Percentiles rank a stretch among this genome's conserved stretches.
These are phyloP conservation scores for Diplogasteroides magnus DNA, from an alignment of 1,140 invertebrate species.

Conservation along the genomic window DNA sequence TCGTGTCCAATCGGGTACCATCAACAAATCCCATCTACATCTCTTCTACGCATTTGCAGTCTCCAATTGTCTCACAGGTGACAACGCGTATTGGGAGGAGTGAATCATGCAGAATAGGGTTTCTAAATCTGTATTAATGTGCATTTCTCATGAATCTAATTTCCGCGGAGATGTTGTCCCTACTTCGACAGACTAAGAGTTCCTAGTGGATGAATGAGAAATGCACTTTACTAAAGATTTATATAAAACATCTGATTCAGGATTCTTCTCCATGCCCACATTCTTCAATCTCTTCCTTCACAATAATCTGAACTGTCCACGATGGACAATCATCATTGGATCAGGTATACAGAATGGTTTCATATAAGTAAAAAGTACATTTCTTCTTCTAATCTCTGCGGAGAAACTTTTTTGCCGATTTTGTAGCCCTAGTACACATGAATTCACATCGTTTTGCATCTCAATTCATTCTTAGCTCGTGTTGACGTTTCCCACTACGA, in stretches of 20 bases:
- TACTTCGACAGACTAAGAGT: too few relatives aligned
- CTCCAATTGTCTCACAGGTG: slow-evolving; percentile 22
- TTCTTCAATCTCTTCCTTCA: slow-evolving; percentile 19
- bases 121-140: too few relatives aligned
- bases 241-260: slow-evolving; percentile 5
- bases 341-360: slow-evolving; percentile 5
- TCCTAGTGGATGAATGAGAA: not conserved
- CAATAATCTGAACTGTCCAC: slow-evolving; percentile 23
- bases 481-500: too few relatives aligned
- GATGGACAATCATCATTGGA: slow-evolving; percentile 22
- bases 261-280: slow-evolving; percentile 19
- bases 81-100: not conserved
- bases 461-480: too few relatives aligned
- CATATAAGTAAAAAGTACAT: not conserved
- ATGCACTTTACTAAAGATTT: not conserved
- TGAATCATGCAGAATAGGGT: not conserved
- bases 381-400: not conserved
- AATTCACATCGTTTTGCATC: too few relatives aligned
- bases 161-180: too few relatives aligned
- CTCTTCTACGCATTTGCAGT: slow-evolving; percentile 26
- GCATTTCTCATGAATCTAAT: too few relatives aligned
- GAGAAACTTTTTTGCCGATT: not conserved
- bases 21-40: slow-evolving; percentile 19
- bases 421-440: not conserved
- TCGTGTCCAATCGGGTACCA: not conserved